Percentiles rank a stretch among this genome's conserved stretches.
These are phyloP conservation scores for Orbicella faveolata DNA, from an alignment of 64 coral and sea anemone species.

Conservation along the genomic window DNA sequence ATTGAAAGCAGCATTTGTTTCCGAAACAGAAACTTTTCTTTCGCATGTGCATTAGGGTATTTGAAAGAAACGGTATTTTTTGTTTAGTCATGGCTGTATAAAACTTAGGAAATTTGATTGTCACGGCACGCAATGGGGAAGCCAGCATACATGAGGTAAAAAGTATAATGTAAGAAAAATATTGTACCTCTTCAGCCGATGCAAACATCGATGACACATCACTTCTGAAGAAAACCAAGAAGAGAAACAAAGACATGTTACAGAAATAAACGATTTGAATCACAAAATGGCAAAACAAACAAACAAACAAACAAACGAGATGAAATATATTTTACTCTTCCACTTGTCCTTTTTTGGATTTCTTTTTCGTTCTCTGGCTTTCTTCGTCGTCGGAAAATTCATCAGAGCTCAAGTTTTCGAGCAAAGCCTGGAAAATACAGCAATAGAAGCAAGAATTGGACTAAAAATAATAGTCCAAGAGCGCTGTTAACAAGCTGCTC, in stretches of 20 bases:
- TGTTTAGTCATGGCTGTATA: too few species aligned
- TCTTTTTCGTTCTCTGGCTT: slow-evolving; percentile 31
- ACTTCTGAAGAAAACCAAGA: background rate
- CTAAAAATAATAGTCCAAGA: background rate
- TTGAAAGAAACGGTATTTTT: too few species aligned
- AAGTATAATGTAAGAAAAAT: background rate
- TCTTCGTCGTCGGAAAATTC: slow-evolving; percentile 62
- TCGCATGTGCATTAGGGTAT: too few species aligned
- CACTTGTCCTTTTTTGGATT: slow-evolving; percentile 34
- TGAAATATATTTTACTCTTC: slow-evolving; percentile 1
- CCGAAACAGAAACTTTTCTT: background rate
- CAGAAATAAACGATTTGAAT: background rate
- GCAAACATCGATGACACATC: slow-evolving; percentile 51
- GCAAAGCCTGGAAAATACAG: slow-evolving; percentile 33
- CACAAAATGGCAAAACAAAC: background rate
- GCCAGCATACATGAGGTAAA: background rate
- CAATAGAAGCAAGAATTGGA: background rate
- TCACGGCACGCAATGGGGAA: background rate
- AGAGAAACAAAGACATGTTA: background rate
- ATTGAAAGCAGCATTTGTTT: background rate
- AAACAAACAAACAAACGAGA: background rate
- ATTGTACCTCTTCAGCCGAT: slow-evolving; percentile 57
- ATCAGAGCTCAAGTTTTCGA: slow-evolving; percentile 82
- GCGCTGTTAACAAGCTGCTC: background rate
- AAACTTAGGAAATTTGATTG: background rate